These are phyloP conservation scores for Sparidentex hasta DNA, from an alignment of 2,797 vertebrate genomes.

Conservation along the genomic window DNA sequence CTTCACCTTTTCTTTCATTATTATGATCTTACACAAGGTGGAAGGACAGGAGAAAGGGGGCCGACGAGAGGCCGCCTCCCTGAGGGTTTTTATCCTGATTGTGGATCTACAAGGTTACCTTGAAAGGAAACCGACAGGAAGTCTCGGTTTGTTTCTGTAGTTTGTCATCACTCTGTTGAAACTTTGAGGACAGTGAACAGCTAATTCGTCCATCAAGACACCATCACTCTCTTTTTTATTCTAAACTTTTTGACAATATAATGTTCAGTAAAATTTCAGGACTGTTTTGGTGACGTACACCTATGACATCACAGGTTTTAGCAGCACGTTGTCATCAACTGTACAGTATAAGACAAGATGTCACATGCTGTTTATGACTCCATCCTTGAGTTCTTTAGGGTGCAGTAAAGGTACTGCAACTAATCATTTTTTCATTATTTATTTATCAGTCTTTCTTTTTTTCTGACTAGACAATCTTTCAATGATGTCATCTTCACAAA, in stretches of 20 bases:
- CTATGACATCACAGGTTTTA: not conserved
- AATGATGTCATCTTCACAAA: not conserved
- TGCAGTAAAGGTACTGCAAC: too few relatives aligned
- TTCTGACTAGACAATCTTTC: too few relatives aligned
- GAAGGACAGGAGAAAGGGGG: conserved; percentile 10
- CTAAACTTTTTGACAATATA: not conserved
- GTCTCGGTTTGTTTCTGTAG: not conserved
- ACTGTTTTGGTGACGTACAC: not conserved
- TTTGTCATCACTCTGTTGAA: not conserved
- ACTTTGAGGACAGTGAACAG: not conserved
- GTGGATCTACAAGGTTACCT: not conserved
- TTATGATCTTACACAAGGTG: conserved; percentile 24
- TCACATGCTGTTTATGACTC: not conserved
- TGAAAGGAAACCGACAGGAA: not conserved
- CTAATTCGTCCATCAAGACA: not conserved
- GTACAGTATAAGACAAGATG: too few relatives aligned
- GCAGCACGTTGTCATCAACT: not conserved
- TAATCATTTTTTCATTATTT: not conserved
- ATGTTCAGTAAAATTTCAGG: not conserved
- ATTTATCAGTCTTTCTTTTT: not conserved
- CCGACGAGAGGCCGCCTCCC: not conserved
- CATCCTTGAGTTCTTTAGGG: not conserved
- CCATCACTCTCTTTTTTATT: not conserved
- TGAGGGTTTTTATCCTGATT: conserved; percentile 1
- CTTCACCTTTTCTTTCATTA: conserved; percentile 26